Percentiles rank a stretch among this genome's conserved stretches.
Evolutionary conservation across 2,797 vertebrate genomes (phyloP).

Genomic region (Ceyx erithaca): DNA sequence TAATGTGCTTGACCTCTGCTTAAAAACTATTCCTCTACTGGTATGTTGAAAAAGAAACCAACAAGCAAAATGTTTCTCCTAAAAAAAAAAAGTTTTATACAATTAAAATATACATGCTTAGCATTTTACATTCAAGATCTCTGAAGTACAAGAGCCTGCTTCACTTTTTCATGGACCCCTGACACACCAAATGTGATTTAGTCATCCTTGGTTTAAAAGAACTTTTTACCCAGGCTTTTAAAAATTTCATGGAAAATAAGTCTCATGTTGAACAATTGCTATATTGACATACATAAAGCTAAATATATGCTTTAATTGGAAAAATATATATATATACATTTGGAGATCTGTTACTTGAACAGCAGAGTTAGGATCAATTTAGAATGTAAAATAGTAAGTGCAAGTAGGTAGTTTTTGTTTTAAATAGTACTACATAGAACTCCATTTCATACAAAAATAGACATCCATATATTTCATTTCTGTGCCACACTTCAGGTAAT

Average conservation of each 20-base stretch:
- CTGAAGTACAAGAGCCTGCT: conserved; percentile 21
- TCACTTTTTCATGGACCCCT: conserved; percentile 41
- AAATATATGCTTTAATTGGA: neutral
- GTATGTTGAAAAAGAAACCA: conserved; percentile 24
- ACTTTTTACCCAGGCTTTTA: conserved; percentile 22
- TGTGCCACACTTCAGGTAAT: neutral
- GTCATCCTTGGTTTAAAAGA: neutral
- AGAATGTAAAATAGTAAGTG: conserved; percentile 76
- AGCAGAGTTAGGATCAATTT: conserved; percentile 51
- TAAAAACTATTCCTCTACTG: neutral
- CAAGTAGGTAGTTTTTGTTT: conserved; percentile 54
- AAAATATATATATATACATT: conserved; percentile 60
- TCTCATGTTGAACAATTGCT: neutral
- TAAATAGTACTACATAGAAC: conserved; percentile 69
- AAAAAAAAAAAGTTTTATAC: conserved; percentile 56
- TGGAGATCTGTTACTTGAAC: conserved; percentile 48
- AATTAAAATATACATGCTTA: conserved; percentile 69
- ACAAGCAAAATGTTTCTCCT: neutral
- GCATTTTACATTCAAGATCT: conserved; percentile 50
- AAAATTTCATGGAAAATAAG: neutral
- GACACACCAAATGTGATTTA: neutral
- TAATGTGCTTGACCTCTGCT: neutral
- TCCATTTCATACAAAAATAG: conserved; percentile 76
- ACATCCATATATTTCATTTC: conserved; percentile 42
- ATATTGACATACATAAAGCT: neutral